Conservation (phyloP, 2,113 vertebrate species). For the Corvus moneduloides region DNA sequence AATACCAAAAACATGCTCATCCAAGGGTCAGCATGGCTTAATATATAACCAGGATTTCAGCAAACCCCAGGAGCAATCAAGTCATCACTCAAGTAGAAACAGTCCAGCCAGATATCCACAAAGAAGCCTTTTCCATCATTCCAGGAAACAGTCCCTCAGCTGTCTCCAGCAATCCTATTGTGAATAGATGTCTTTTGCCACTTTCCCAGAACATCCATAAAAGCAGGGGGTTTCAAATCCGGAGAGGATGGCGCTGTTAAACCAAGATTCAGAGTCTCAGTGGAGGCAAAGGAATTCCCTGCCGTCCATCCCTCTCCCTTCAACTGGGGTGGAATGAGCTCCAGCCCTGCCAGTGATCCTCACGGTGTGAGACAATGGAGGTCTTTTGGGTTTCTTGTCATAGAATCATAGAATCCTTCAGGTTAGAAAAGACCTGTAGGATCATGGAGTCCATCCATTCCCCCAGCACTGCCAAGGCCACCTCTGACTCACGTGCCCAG, state of each 20-base stretch:
- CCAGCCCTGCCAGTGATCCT: not conserved
- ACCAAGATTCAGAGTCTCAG: not conserved
- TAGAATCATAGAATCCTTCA: not conserved
- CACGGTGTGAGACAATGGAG: not conserved
- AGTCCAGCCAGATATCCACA: constrained; percentile 29
- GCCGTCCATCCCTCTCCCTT: not conserved
- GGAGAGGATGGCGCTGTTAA: not conserved
- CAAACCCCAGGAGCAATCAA: constrained; percentile 39
- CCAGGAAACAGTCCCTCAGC: constrained; percentile 39
- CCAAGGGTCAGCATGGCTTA: constrained; percentile 10
- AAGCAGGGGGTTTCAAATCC: not conserved
- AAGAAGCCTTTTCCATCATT: constrained; percentile 27
- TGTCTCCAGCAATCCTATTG: constrained; percentile 58
- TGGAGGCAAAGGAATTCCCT: not conserved
- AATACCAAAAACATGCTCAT: not conserved
- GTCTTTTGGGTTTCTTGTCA: not conserved
- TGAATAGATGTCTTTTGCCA: constrained; percentile 55
- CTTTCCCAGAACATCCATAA: constrained; percentile 44
- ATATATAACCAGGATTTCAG: constrained; percentile 23
- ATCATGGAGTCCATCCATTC: not conserved
- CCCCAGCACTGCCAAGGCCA: not conserved
- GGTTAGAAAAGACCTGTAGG: not conserved
- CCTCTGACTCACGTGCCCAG: not conserved
- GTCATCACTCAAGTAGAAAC: constrained; percentile 19
- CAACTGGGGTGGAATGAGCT: not conserved